Percentiles rank a stretch among this genome's conserved stretches.
Evolutionary conservation across 2,888 invertebrate species (phyloP).

Genomic region (Galerucella nymphaeae): DNA sequence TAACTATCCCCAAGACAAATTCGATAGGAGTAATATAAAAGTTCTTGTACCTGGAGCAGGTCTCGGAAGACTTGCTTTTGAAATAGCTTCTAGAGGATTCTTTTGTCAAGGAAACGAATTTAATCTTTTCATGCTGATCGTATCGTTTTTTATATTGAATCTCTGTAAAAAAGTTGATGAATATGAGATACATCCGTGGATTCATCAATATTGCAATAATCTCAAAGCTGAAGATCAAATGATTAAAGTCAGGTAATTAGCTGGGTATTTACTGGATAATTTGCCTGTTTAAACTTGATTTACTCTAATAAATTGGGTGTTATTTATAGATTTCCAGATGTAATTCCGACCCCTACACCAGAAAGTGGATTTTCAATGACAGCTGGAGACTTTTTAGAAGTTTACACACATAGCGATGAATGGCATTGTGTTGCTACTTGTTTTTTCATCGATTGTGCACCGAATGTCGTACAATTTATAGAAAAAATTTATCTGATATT

Average conservation of each 20-base stretch:
- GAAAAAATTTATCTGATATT: conserved; percentile 91
- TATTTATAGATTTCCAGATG: conserved; percentile 82
- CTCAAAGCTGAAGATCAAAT: conserved; percentile 84
- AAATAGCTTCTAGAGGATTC: conserved; percentile 90
- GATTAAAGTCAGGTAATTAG: conserved; percentile 68
- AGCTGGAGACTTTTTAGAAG: conserved; percentile 96
- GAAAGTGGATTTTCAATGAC: conserved; percentile 89
- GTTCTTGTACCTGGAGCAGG: conserved; percentile 97
- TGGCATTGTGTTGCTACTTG: conserved; percentile 97
- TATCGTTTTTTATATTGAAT: conserved; percentile 96
- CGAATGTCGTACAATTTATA: conserved; percentile 94
- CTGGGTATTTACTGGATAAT: too few relatives aligned
- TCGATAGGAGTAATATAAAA: conserved; percentile 70
- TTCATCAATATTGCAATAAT: conserved; percentile 94
- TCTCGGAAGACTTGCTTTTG: conserved; percentile 91
- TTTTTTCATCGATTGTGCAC: conserved; percentile 98
- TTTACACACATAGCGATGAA: conserved; percentile 76
- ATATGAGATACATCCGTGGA: conserved; percentile 91
- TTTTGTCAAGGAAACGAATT: conserved; percentile 98
- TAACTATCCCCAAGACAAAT: conserved; percentile 75
- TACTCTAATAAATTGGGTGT: background rate
- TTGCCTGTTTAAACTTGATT: background rate
- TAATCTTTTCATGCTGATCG: conserved; percentile 96
- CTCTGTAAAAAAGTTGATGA: conserved; percentile 79
- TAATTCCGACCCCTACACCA: conserved; percentile 77